Evolutionary conservation across 2,797 vertebrate genomes (phyloP).

Genomic region (Propithecus perrieri): DNA sequence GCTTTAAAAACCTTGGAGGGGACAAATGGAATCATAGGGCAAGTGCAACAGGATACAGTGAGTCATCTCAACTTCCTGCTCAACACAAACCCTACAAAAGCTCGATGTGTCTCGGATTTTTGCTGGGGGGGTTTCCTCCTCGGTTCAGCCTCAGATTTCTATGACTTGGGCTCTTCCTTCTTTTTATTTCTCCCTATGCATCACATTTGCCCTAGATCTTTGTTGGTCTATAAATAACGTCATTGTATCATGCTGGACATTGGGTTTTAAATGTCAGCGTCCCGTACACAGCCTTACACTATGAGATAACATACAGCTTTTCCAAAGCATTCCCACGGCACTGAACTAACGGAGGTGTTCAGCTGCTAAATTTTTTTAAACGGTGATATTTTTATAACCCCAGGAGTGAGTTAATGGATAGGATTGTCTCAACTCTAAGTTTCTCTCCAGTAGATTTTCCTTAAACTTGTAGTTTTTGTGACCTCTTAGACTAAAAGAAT

Average conservation of each 20-base stretch:
- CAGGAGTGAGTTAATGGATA: neutral
- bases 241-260: neutral
- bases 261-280: neutral
- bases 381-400: neutral
- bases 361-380: neutral
- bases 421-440: neutral
- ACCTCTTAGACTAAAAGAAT: neutral
- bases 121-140: constrained; percentile 24
- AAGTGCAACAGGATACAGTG: neutral
- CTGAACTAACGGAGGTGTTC: neutral
- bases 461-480: neutral
- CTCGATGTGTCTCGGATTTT: constrained; percentile 7
- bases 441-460: constrained; percentile 4
- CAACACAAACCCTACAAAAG: constrained; percentile 25
- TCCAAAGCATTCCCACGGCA: neutral
- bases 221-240: constrained; percentile 51
- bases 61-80: constrained; percentile 54
- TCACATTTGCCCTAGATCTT: neutral
- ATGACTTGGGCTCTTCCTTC: constrained; percentile 9
- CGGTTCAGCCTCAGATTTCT: constrained; percentile 28
- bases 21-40: neutral
- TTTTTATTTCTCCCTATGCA: constrained; percentile 47
- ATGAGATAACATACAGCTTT: neutral
- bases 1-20: neutral
- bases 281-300: neutral